phyloP scores from a whole-genome alignment of 2,888 invertebrate genomes.

The Fragum sueziense region DNA sequence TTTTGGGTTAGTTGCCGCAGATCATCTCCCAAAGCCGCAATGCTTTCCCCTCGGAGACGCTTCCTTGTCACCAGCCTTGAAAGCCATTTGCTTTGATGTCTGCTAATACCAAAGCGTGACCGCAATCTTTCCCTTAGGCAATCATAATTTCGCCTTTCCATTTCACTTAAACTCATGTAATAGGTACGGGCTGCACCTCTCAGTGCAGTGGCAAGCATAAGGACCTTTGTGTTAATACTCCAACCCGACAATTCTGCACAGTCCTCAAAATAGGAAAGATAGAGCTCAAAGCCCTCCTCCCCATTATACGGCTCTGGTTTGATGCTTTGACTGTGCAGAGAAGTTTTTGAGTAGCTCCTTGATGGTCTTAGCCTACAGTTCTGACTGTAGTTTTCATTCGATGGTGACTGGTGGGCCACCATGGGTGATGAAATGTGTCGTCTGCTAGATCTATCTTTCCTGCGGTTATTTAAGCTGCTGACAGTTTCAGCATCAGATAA shows the following conservation, averaged over 20 bases:
- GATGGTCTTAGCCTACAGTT: not conserved
- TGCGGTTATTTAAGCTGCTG: not conserved
- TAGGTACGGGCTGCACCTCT: slow-evolving; percentile 24
- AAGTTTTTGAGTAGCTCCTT: not conserved
- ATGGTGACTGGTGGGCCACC: not conserved
- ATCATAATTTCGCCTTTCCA: slow-evolving; percentile 22
- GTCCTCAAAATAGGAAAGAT: slow-evolving; percentile 31
- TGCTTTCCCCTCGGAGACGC: slow-evolving; percentile 1
- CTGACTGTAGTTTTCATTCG: not conserved
- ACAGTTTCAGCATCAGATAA: not conserved
- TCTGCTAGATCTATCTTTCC: not conserved
- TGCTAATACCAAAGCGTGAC: slow-evolving; percentile 34
- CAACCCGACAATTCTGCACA: slow-evolving; percentile 25
- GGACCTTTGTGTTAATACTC: slow-evolving; percentile 15
- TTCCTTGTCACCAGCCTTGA: slow-evolving; percentile 21
- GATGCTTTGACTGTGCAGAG: not conserved
- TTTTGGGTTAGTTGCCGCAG: slow-evolving; percentile 28
- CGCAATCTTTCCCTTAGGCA: slow-evolving; percentile 15
- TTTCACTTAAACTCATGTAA: slow-evolving; percentile 17
- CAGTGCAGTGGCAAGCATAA: slow-evolving; percentile 35
- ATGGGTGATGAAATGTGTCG: not conserved
- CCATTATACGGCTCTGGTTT: slow-evolving; percentile 34
- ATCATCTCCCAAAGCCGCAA: slow-evolving; percentile 32
- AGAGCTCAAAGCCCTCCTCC: slow-evolving; percentile 20
- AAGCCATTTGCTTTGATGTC: slow-evolving; percentile 26